Percentiles rank a stretch among this genome's conserved stretches.
Conservation (phyloP, 2,888 invertebrate species). For the Drosophila nigricruria region DNA sequence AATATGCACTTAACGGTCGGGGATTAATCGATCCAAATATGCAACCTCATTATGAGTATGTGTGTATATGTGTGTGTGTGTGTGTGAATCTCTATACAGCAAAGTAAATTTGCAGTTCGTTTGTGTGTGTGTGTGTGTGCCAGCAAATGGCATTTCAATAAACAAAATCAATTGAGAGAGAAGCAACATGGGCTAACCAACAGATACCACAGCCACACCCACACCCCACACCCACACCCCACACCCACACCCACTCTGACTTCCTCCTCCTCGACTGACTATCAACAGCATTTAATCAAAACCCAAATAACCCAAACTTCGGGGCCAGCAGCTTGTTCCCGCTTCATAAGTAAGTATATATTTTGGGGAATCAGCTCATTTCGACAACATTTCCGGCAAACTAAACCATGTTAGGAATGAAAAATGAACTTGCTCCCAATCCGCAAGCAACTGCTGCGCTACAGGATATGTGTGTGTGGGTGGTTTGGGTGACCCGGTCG, state of each 20-base stretch:
- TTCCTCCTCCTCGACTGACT: slow-evolving; percentile 12
- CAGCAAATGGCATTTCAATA: slow-evolving; percentile 57
- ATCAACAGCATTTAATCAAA: slow-evolving; percentile 75
- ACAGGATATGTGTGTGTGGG: slow-evolving; percentile 21
- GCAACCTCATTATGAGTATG: slow-evolving; percentile 46
- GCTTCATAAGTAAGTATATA: slow-evolving; percentile 42
- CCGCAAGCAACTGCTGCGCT: slow-evolving; percentile 2
- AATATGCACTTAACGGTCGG: slow-evolving; percentile 55
- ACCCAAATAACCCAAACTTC: slow-evolving; percentile 48
- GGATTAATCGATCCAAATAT: slow-evolving; percentile 59
- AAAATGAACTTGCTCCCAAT: slow-evolving; percentile 69
- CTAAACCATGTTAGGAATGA: slow-evolving; percentile 79
- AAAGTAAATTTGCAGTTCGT: slow-evolving; percentile 14
- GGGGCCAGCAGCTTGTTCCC: slow-evolving; percentile 25
- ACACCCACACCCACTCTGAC: neutral
- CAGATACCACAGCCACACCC: neutral
- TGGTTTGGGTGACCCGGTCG: slow-evolving; percentile 2
- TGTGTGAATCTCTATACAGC: neutral
- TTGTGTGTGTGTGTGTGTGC: slow-evolving; percentile 31
- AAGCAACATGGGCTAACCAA: slow-evolving; percentile 36
- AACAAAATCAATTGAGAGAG: slow-evolving; percentile 51
- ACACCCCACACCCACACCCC: neutral
- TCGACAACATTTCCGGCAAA: slow-evolving; percentile 80
- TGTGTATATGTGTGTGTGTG: neutral
- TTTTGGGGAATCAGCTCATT: slow-evolving; percentile 78